phyloP scores from a whole-genome alignment of 2,797 vertebrate genomes.

The Phrynocephalus guinanensis region DNA sequence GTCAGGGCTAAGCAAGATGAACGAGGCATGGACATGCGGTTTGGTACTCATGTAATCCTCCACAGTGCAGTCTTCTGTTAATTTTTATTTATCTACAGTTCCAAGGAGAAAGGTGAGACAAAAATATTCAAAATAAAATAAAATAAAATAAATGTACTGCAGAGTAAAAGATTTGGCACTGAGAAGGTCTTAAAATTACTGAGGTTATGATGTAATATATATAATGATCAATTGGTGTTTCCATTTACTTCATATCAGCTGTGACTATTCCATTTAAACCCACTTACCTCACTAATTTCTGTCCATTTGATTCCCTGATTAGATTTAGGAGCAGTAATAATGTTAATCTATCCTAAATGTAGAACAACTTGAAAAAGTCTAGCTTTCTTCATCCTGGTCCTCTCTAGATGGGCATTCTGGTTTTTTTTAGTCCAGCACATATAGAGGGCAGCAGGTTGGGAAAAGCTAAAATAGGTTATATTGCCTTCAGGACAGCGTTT shows the following conservation, averaged over 20 bases:
- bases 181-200: neutral
- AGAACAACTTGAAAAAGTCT: slow-evolving; percentile 63
- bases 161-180: neutral
- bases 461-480: too few species aligned
- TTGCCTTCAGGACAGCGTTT: neutral
- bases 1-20: too few species aligned
- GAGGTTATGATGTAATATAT: too few species aligned
- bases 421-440: neutral
- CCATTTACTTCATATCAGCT: neutral
- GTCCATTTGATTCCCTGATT: slow-evolving; percentile 59
- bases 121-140: too few species aligned
- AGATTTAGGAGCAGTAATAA: slow-evolving; percentile 54
- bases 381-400: neutral
- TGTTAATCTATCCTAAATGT: slow-evolving; percentile 66
- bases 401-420: neutral
- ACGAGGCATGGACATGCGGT: neutral
- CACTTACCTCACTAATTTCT: slow-evolving; percentile 18
- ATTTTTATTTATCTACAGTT: neutral
- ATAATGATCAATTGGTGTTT: neutral
- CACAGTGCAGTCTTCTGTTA: neutral
- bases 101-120: neutral
- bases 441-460: neutral
- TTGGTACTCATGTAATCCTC: neutral
- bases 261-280: neutral
- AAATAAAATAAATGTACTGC: too few species aligned